These are phyloP conservation scores for Polydrusus cervinus DNA, from an alignment of 2,888 invertebrate species.

Conservation along the genomic window DNA sequence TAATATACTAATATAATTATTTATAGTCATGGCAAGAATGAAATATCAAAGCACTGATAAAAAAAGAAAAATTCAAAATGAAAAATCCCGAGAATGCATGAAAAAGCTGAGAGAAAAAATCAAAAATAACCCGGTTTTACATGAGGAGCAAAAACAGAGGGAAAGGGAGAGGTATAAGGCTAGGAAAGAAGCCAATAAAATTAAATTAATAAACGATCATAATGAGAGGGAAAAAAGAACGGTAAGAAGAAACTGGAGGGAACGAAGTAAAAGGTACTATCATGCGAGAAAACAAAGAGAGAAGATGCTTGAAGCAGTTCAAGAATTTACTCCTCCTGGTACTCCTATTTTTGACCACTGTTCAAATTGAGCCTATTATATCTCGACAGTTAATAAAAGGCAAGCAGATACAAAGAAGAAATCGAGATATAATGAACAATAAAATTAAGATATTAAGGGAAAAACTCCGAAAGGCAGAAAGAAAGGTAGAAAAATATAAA, in stretches of 20 bases:
- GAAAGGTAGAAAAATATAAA: constrained; percentile 33
- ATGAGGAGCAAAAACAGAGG: constrained; percentile 20
- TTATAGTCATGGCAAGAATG: too few species aligned
- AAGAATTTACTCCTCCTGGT: constrained; percentile 33
- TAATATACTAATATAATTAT: too few species aligned
- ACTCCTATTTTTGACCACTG: constrained; percentile 8
- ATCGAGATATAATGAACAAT: constrained; percentile 16
- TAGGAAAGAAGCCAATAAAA: constrained; percentile 32
- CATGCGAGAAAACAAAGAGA: background rate
- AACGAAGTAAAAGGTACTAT: background rate
- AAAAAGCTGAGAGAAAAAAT: constrained; percentile 4
- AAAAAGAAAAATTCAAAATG: constrained; percentile 1
- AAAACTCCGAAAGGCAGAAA: constrained; percentile 10
- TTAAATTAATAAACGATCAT: constrained; percentile 23
- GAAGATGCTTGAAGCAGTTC: constrained; percentile 12
- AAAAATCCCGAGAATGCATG: constrained; percentile 23
- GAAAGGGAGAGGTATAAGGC: constrained; percentile 28
- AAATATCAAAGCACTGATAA: too few species aligned
- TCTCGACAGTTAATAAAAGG: constrained; percentile 7
- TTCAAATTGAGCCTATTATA: background rate
- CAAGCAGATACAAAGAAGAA: constrained; percentile 19
- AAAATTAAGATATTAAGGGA: constrained; percentile 8
- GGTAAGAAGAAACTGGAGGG: constrained; percentile 29
- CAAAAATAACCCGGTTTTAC: background rate
- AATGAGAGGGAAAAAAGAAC: constrained; percentile 33